These are phyloP conservation scores for Penaeus vannamei DNA, from an alignment of 1,140 invertebrate genomes.

Conservation along the genomic window DNA sequence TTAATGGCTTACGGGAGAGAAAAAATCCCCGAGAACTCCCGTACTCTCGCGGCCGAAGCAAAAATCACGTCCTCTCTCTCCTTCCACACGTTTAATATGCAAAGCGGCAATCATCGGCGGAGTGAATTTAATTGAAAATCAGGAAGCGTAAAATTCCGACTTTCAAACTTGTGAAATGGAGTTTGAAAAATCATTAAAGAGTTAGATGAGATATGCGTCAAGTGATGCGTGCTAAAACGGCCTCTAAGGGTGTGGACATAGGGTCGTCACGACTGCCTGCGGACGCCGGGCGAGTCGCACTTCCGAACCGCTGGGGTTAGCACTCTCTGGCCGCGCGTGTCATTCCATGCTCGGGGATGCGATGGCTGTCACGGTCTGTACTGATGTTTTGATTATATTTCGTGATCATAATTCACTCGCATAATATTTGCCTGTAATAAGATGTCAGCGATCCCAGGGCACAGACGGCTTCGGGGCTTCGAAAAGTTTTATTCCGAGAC, in stretches of 20 bases:
- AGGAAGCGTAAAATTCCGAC: slow-evolving; percentile 61
- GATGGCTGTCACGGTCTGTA: slow-evolving; percentile 28
- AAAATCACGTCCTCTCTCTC: no score
- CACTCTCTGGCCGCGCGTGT: slow-evolving; percentile 17
- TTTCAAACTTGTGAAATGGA: slow-evolving; percentile 59
- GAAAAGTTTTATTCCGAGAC: no score
- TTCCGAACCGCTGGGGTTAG: not conserved
- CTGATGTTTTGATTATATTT: slow-evolving; percentile 59
- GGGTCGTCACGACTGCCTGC: not conserved
- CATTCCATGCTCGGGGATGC: not conserved
- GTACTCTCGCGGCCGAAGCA: no score
- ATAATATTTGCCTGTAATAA: slow-evolving; percentile 23
- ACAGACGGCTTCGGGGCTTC: no score
- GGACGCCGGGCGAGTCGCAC: not conserved
- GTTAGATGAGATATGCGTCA: slow-evolving; percentile 60
- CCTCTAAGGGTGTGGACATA: not conserved
- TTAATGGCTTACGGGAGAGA: no score
- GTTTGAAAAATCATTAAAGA: slow-evolving; percentile 64
- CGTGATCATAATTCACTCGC: slow-evolving; percentile 48
- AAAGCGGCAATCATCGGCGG: slow-evolving; percentile 56
- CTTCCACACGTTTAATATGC: slow-evolving; percentile 55
- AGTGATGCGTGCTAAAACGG: slow-evolving; percentile 26
- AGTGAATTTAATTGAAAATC: slow-evolving; percentile 60
- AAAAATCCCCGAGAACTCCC: no score
- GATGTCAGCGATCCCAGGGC: slow-evolving; percentile 8